phyloP scores from a whole-genome alignment of 2,888 invertebrate species.

The Chymomyza amoena region DNA sequence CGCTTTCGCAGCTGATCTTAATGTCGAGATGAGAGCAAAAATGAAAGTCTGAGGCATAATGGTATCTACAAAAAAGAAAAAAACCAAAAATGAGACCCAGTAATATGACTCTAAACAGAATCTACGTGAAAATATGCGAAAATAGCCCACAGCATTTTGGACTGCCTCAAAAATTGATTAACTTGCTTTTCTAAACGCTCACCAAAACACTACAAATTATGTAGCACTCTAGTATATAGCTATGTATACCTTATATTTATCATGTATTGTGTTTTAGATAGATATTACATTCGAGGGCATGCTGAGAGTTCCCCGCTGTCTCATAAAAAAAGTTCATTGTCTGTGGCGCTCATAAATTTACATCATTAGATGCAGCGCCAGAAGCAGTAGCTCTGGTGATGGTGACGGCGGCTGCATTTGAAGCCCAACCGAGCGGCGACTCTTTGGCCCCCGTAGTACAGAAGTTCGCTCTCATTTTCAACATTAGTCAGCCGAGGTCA shows the following conservation, averaged over 20 bases:
- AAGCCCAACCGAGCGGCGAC: neutral
- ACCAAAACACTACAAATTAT: neutral
- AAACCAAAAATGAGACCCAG: no score
- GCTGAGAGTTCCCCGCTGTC: neutral
- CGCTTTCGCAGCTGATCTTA: conserved; percentile 42
- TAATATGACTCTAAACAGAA: neutral
- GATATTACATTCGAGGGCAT: neutral
- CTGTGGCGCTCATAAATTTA: conserved; percentile 27
- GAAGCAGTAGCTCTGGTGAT: neutral
- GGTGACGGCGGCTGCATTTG: neutral
- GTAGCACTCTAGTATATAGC: neutral
- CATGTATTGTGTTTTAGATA: neutral
- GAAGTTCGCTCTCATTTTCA: conserved; percentile 56
- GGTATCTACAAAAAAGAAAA: neutral
- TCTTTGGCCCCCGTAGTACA: neutral
- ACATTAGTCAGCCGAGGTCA: conserved; percentile 43
- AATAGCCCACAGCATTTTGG: neutral
- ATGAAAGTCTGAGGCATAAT: conserved; percentile 38
- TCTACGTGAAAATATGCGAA: neutral
- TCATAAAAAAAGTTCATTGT: conserved; percentile 15
- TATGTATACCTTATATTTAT: neutral
- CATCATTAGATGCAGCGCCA: neutral
- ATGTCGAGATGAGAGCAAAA: conserved; percentile 42
- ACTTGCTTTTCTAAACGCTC: neutral
- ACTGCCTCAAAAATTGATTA: neutral